phyloP scores from a whole-genome alignment of 2,888 invertebrate species.

The Drosophila pseudotakahashii region DNA sequence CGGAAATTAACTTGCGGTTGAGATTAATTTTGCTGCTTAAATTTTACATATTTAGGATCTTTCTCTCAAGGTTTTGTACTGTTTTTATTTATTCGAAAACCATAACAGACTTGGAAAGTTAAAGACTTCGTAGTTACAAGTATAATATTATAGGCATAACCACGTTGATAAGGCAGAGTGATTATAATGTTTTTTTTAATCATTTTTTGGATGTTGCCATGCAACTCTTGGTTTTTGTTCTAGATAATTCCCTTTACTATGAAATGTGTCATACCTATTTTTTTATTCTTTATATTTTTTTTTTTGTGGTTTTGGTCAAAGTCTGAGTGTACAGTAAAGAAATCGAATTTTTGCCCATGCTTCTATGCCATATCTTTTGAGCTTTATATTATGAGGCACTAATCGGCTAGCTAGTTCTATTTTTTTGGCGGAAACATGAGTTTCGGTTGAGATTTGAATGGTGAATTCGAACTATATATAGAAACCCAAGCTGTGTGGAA shows the following conservation, averaged over 20 bases:
- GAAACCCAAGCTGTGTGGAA: slow-evolving; percentile 20
- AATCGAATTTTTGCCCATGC: too few relatives aligned
- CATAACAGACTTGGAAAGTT: too few relatives aligned
- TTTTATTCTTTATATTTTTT: not conserved
- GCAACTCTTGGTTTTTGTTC: too few relatives aligned
- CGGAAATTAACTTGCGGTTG: not conserved
- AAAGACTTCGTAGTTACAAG: too few relatives aligned
- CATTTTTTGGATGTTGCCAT: too few relatives aligned
- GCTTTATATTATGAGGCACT: not conserved
- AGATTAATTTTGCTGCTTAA: not conserved
- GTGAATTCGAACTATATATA: slow-evolving; percentile 14
- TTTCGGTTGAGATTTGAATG: slow-evolving; percentile 29
- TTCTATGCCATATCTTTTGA: not conserved
- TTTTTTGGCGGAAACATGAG: slow-evolving; percentile 26
- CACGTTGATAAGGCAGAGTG: too few relatives aligned
- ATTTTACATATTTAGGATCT: not conserved
- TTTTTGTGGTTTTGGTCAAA: not conserved
- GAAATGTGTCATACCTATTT: too few relatives aligned
- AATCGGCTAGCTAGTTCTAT: slow-evolving; percentile 4
- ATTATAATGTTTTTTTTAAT: too few relatives aligned
- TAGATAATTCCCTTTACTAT: too few relatives aligned
- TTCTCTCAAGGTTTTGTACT: too few relatives aligned
- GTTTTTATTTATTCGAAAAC: too few relatives aligned
- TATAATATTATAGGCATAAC: too few relatives aligned
- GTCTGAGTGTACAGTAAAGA: not conserved